Evolutionary conservation across 2,113 vertebrate species (phyloP).

Genomic region (Sphaerodactylus townsendi): DNA sequence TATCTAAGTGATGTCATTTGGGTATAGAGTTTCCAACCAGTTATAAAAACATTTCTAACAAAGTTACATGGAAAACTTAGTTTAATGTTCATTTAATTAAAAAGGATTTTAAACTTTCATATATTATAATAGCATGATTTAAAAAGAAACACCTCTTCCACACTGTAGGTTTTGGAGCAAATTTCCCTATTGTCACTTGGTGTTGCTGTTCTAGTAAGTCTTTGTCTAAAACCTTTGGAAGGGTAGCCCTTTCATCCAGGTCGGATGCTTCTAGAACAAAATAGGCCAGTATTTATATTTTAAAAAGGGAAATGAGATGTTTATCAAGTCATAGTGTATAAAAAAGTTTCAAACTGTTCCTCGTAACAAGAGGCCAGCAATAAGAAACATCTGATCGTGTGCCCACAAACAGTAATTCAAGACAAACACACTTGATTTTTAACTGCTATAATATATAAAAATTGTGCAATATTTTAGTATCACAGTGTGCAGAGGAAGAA

Average conservation of each 20-base stretch:
- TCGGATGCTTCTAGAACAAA: slow-evolving; percentile 8
- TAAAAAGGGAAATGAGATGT: slow-evolving; percentile 5
- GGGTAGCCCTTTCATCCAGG: not conserved
- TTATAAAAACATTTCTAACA: too few species aligned
- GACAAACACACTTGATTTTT: not conserved
- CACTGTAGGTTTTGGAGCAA: not conserved
- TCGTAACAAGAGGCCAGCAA: not conserved
- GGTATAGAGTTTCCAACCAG: too few species aligned
- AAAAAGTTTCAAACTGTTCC: not conserved
- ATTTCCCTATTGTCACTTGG: not conserved
- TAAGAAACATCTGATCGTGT: not conserved
- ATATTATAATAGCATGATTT: not conserved
- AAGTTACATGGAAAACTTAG: too few species aligned
- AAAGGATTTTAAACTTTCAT: too few species aligned
- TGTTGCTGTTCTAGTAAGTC: not conserved
- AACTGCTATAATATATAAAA: not conserved
- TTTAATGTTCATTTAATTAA: too few species aligned
- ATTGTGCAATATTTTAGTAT: not conserved
- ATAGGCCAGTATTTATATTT: slow-evolving; percentile 40
- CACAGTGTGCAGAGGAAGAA: not conserved
- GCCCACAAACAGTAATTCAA: not conserved
- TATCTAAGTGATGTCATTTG: too few species aligned
- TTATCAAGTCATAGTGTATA: not conserved
- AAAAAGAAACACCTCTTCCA: not conserved
- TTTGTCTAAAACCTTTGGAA: not conserved